phyloP scores from a whole-genome alignment of 2,113 vertebrate genomes.

The Apodemus sylvaticus region DNA sequence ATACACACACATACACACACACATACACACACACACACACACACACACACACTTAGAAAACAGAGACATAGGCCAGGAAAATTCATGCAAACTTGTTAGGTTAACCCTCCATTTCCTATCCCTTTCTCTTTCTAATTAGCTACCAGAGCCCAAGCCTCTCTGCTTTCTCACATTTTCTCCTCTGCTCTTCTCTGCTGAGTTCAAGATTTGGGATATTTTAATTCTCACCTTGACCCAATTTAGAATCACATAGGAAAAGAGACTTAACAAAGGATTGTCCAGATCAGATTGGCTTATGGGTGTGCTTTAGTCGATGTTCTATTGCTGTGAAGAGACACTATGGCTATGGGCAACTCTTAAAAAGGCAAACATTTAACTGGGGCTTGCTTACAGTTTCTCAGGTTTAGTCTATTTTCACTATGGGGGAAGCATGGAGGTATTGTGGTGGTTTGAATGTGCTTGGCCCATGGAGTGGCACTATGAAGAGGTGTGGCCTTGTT shows the following conservation, averaged over 20 bases:
- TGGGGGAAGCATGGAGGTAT: neutral
- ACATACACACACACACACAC: neutral
- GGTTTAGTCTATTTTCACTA: neutral
- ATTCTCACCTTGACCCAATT: neutral
- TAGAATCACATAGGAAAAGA: neutral
- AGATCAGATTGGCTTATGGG: neutral
- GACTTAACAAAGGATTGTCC: neutral
- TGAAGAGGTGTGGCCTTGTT: too few relatives aligned
- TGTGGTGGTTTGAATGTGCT: too few relatives aligned
- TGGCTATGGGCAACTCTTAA: neutral
- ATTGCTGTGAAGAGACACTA: neutral
- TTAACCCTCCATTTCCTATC: neutral
- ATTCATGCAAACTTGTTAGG: neutral
- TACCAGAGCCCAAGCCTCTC: neutral
- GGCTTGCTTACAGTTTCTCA: neutral
- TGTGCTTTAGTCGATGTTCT: neutral
- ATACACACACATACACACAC: too few relatives aligned
- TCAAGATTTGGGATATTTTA: neutral
- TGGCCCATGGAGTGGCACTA: too few relatives aligned
- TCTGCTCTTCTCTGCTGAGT: neutral
- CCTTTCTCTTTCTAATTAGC: neutral
- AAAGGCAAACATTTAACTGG: neutral
- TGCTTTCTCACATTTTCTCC: neutral
- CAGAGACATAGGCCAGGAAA: neutral
- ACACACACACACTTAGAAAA: too few relatives aligned